These are phyloP conservation scores for Threskiornis aethiopicus DNA, from an alignment of 2,797 vertebrate species.

Conservation along the genomic window DNA sequence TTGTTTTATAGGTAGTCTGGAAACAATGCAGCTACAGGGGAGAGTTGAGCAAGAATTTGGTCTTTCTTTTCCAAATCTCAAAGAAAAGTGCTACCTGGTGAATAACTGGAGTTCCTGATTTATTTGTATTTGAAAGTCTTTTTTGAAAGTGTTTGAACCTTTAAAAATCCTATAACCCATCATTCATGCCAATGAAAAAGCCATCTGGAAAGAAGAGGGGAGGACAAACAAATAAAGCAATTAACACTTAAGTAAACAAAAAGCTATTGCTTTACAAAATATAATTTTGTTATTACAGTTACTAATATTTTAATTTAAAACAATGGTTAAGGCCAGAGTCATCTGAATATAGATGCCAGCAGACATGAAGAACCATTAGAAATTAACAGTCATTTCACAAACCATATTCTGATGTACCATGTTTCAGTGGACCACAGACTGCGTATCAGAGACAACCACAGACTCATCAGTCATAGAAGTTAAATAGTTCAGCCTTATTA, in stretches of 20 bases:
- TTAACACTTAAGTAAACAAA: background rate
- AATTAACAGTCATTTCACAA: background rate
- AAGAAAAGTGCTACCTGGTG: background rate
- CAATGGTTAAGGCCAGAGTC: background rate
- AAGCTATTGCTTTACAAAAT: background rate
- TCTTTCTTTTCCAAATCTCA: background rate
- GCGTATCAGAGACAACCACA: background rate
- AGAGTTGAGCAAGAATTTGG: background rate
- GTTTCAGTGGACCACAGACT: background rate
- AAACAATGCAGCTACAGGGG: background rate
- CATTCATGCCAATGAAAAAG: background rate
- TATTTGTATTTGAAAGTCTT: background rate
- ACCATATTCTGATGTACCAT: background rate
- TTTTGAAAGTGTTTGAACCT: background rate
- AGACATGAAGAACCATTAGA: background rate
- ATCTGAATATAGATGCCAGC: background rate
- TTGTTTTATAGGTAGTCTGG: background rate
- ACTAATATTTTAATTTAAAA: background rate
- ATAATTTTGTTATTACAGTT: background rate
- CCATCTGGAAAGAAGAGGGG: background rate
- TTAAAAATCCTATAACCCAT: background rate
- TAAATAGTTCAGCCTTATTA: background rate
- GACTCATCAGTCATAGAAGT: background rate
- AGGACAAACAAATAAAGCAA: background rate
- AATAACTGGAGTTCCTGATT: background rate